Base-by-base conservation (phyloP, 2,113 vertebrate species). In the Bostrychus sinensis region DNA sequence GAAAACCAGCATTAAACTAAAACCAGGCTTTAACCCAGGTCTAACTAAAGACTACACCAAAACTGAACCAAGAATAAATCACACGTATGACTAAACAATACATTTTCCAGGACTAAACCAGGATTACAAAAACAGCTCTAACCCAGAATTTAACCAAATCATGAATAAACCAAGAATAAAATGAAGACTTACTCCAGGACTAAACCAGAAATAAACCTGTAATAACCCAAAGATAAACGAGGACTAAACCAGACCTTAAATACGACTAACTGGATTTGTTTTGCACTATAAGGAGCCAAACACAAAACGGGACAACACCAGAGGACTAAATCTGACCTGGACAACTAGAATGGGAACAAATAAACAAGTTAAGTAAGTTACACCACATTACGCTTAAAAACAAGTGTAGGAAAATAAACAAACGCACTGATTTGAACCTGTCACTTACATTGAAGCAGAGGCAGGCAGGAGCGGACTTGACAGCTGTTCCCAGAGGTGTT, bases 401-500 rank as follows among this genome's bases (percentile, higher is more conserved):
- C 8, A 32, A 32, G n/a, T n/a, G n/a, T n/a, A n/a, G n/a, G n/a
- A n/a, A n/a, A 9, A 48, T 20, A 51, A n/a, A 51, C 25, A 30
- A 10, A 28, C 12, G 46, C 25, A n/a, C 5, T 7, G 23, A n/a
- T 28, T 3, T 0, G 23, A n/a, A 28, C 23, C 14, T n/a, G 48
- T 51, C 48, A 51, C 48, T 51, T 51, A 51, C 48, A 51, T 51
- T 23, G 6, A 3, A 7, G 20, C 43, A 23, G 20, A 12, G 23
- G 46, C 13, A 50, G 46, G 22, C 30, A 5, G 6, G 46, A 6
- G 23, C 22, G 12, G 22, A 26, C 14, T 50, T 25, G 25, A 25
- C 48, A 51, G 48, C 25, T 51, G 48, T 26, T 51, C 4, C 30
- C 30, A 8, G 25, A 51, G 48, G 25, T 51, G 7, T 51, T n/a